Evolutionary conservation across 1,140 invertebrate species (phyloP).

Genomic region (Neomicropteryx cornuta): DNA sequence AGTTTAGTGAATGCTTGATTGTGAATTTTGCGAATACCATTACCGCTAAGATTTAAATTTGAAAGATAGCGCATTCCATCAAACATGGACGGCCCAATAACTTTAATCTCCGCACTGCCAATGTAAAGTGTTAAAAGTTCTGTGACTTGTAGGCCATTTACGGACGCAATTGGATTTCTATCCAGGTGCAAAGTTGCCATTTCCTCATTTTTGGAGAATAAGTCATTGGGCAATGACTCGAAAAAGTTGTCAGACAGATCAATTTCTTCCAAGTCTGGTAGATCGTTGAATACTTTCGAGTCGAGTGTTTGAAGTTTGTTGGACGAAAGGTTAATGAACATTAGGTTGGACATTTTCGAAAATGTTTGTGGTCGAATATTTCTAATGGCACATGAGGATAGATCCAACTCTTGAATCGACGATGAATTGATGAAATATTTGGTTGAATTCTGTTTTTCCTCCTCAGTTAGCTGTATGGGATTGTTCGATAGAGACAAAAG

Average conservation of each 20-base stretch:
- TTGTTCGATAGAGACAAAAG: constrained; percentile 56
- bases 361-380: constrained; percentile 47
- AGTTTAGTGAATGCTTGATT: constrained; percentile 52
- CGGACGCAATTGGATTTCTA: constrained; percentile 41
- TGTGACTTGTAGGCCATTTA: constrained; percentile 39
- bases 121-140: constrained; percentile 49
- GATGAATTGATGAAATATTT: constrained; percentile 47
- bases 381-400: constrained; percentile 51
- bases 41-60: constrained; percentile 48
- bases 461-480: constrained; percentile 42
- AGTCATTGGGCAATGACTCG: constrained; percentile 39
- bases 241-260: constrained; percentile 54
- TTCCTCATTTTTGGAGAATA: constrained; percentile 46
- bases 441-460: constrained; percentile 21
- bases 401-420: constrained; percentile 51
- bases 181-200: constrained; percentile 48
- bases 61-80: constrained; percentile 47
- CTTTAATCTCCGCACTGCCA: constrained; percentile 49
- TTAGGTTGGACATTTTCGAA: constrained; percentile 44
- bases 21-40: constrained; percentile 52
- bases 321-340: constrained; percentile 50
- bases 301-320: constrained; percentile 52
- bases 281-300: constrained; percentile 41
- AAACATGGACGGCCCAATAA: constrained; percentile 51
- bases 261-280: constrained; percentile 50